phyloP scores from a whole-genome alignment of 53 echinoderm and acorn worm species.

The Mesocentrotus franciscanus region DNA sequence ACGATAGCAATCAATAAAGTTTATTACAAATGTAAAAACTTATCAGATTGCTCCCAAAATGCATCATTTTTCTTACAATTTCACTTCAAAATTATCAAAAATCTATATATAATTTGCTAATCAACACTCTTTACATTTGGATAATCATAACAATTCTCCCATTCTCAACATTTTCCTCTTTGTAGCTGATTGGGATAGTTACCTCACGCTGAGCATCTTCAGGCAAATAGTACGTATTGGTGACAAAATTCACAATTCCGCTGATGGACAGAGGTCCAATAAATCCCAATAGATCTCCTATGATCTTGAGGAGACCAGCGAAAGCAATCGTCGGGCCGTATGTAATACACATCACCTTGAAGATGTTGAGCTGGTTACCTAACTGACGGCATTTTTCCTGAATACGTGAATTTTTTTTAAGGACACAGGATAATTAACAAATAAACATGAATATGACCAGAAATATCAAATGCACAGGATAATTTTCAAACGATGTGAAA shows the following conservation, averaged over 20 bases:
- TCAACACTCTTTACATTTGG: too few relatives aligned
- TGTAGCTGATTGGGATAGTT: neutral
- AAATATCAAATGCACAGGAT: neutral
- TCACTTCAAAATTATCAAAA: too few relatives aligned
- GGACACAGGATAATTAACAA: neutral
- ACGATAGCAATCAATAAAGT: too few relatives aligned
- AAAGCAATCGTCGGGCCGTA: conserved; percentile 62
- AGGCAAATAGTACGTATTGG: conserved; percentile 51
- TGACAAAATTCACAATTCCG: conserved; percentile 73
- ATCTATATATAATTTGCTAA: too few relatives aligned
- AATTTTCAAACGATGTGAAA: neutral
- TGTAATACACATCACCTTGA: conserved; percentile 56
- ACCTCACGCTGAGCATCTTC: conserved; percentile 9
- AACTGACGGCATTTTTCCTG: conserved; percentile 20
- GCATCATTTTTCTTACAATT: too few relatives aligned
- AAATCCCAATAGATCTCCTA: conserved; percentile 64
- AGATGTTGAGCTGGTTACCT: conserved; percentile 53
- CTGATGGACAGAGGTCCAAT: conserved; percentile 76
- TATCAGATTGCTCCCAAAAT: too few relatives aligned
- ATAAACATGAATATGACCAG: neutral
- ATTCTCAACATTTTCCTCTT: too few relatives aligned
- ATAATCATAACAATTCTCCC: too few relatives aligned
- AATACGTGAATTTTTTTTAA: neutral
- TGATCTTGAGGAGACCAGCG: conserved; percentile 69
- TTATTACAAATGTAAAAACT: too few relatives aligned